Evolutionary conservation across 1,140 invertebrate species (phyloP).

Genomic region (Cydia fagiglandana): DNA sequence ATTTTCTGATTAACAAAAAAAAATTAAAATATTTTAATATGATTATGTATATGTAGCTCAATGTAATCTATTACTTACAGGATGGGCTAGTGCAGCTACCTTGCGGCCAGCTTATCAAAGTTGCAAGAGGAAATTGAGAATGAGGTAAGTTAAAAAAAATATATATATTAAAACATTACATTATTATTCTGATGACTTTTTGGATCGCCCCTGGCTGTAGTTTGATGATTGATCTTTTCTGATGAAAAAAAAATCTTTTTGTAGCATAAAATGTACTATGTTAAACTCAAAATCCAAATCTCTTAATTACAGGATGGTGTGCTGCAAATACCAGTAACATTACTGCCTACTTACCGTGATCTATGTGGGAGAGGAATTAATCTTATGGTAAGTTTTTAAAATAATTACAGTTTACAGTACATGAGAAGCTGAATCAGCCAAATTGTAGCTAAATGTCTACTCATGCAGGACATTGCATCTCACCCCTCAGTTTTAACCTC

Average conservation of each 20-base stretch:
- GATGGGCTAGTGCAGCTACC: not conserved
- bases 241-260: not conserved
- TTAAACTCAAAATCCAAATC: too few relatives aligned
- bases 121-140: not conserved
- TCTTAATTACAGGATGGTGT: too few relatives aligned
- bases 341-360: too few relatives aligned
- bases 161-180: not conserved
- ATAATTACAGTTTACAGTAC: too few relatives aligned
- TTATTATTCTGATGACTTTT: conserved; percentile 6
- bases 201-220: conserved; percentile 9
- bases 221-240: conserved; percentile 25
- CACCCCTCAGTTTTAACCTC: too few relatives aligned
- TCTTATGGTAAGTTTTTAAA: too few relatives aligned
- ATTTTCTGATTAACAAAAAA: conserved; percentile 14
- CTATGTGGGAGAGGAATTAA: too few relatives aligned
- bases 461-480: too few relatives aligned
- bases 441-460: too few relatives aligned
- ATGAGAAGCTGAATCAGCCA: too few relatives aligned
- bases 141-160: not conserved
- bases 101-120: not conserved
- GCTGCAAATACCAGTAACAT: too few relatives aligned
- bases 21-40: not conserved
- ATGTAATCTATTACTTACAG: not conserved
- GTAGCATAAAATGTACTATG: not conserved
- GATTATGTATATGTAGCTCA: conserved; percentile 8